Base-by-base conservation (phyloP, 2,888 invertebrate species). In the Rhabditophanes sp. region DNA sequence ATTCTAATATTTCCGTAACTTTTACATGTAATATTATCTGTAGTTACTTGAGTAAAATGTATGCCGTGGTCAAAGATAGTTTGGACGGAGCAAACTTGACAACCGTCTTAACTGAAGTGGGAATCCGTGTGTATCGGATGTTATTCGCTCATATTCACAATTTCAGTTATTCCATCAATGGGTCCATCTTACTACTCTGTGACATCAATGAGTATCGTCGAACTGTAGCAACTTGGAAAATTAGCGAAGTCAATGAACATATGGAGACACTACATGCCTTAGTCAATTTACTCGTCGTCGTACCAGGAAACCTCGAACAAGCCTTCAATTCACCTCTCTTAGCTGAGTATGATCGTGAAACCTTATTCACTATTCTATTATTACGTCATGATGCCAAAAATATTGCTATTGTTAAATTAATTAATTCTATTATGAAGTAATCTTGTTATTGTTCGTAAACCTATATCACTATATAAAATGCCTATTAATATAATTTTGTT, bases 111-210 rank as follows among this genome's bases (percentile, higher is more conserved):
- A 75, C 80, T 30, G 93, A 93, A 66, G 72, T 93, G 14, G 90
- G 93, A 0, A 75, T 80, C 16, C 74, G 85, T n/a, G 75, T 96
- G 44, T 90, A 93, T 68, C 74, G 85, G 30, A 79, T 84, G 29
- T 78, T 96, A 46, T 83, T 83, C 62, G 87, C 90, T 46, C 93
- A 96, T 67, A 72, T 96, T 45, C 78, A 35, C 12, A 23, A 37
- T n/a, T 55, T 52, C 15, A 43, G 29, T 16, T 61, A 53, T 39
- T 60, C 55, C 32, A 46, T 50, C n/a, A 44, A 54, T 14, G 82
- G 93, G 35, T 90, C 90, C 1, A 85, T 96, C 82, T 79, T 85
- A 66, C 84, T 83, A 2, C 85, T 96, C 53, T 90, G 88, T 69
- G 96, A 96, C 72, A 81, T 96, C 50, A 88, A 88, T 61, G 90